Percentiles rank a stretch among this genome's conserved stretches.
Conservation (phyloP, 2,888 invertebrate species). For the Hedychridium roseum region DNA sequence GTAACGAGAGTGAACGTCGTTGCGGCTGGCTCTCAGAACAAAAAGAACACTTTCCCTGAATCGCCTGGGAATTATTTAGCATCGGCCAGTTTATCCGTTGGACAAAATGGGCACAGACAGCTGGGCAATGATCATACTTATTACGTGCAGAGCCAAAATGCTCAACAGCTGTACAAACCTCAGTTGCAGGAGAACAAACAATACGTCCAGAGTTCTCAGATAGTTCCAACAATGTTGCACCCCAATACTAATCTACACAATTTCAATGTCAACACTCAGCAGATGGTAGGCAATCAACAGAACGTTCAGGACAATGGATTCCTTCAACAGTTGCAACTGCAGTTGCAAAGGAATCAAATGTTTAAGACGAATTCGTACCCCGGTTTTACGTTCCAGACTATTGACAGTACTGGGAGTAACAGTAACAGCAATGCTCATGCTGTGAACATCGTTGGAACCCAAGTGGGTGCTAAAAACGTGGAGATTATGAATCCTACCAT, state of each 20-base stretch:
- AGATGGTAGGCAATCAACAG: constrained; percentile 34
- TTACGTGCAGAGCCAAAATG: constrained; percentile 26
- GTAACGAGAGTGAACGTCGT: constrained; percentile 26
- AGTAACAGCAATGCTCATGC: constrained; percentile 41
- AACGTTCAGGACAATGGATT: constrained; percentile 36
- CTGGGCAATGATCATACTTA: constrained; percentile 25
- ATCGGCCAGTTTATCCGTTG: constrained; percentile 48
- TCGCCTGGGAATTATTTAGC: constrained; percentile 43
- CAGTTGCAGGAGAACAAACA: constrained; percentile 30
- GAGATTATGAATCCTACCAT: constrained; percentile 58
- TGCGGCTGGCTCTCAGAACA: constrained; percentile 29
- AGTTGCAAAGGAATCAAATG: constrained; percentile 41
- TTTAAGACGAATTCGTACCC: constrained; percentile 17
- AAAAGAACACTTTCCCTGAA: constrained; percentile 26
- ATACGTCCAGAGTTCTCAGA: constrained; percentile 41
- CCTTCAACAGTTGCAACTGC: constrained; percentile 46
- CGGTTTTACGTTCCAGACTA: constrained; percentile 28
- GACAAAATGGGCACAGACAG: constrained; percentile 31
- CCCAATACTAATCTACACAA: constrained; percentile 27
- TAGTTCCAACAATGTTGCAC: constrained; percentile 49
- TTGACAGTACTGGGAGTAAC: constrained; percentile 47
- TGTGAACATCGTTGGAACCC: constrained; percentile 31
- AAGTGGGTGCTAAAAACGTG: constrained; percentile 52
- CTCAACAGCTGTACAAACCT: constrained; percentile 28
- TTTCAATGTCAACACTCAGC: constrained; percentile 36